A percentile compares a stretch with the other conserved stretches of the same genome.
phyloP scores from a whole-genome alignment of 2,888 invertebrate genomes.

The Clanis bilineata region DNA sequence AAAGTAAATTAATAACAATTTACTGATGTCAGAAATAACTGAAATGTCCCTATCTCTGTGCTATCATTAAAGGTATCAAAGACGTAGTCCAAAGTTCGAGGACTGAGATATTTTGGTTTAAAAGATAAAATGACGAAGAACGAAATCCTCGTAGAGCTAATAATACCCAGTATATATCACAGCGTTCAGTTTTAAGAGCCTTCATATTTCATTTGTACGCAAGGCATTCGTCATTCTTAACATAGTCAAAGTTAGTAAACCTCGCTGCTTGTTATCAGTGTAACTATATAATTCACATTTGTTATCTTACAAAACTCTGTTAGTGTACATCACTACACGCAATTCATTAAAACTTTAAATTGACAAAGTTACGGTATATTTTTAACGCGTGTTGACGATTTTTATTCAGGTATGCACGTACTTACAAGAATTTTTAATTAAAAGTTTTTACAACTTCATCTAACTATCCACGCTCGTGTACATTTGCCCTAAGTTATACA shows the following conservation, averaged over 20 bases:
- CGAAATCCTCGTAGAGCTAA: not conserved
- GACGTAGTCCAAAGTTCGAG: too few species aligned
- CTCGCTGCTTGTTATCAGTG: not conserved
- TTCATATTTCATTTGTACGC: slow-evolving; percentile 3
- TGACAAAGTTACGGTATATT: not conserved
- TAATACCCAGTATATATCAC: not conserved
- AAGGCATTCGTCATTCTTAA: slow-evolving; percentile 4
- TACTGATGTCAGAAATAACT: too few species aligned
- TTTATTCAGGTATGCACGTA: not conserved
- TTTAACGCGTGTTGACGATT: not conserved
- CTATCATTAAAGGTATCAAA: too few species aligned
- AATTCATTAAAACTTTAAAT: slow-evolving; percentile 11
- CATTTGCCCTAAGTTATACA: not conserved
- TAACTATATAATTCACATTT: not conserved
- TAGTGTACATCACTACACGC: not conserved
- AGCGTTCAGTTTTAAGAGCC: not conserved
- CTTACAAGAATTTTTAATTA: not conserved
- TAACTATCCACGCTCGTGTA: not conserved
- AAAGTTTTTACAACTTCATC: not conserved
- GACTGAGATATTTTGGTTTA: not conserved
- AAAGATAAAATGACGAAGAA: not conserved
- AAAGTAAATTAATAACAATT: too few species aligned
- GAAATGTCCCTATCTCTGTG: too few species aligned
- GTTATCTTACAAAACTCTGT: not conserved
- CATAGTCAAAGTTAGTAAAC: not conserved